Percentiles rank a stretch among this genome's conserved stretches.
Evolutionary conservation across 2,797 vertebrate genomes (phyloP).

Genomic region (Dryobates pubescens): DNA sequence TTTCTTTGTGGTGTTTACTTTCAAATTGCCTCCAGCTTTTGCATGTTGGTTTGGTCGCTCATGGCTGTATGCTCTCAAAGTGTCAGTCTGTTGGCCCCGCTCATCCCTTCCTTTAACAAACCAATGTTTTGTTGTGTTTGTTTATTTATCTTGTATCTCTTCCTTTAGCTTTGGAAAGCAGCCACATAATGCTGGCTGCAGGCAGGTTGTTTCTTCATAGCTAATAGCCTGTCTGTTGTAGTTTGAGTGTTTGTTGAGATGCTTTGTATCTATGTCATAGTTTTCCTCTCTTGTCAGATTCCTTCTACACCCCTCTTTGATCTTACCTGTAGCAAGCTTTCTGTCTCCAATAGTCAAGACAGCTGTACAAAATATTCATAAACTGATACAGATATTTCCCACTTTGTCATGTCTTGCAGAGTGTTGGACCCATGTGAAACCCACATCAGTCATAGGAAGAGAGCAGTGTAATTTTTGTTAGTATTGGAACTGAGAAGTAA

Average conservation of each 20-base stretch:
- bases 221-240: not conserved
- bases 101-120: not conserved
- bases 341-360: not conserved
- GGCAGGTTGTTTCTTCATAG: constrained; percentile 1
- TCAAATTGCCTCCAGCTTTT: not conserved
- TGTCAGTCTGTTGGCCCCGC: not conserved
- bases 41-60: not conserved
- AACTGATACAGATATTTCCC: not conserved
- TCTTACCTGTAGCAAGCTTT: constrained; percentile 1
- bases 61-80: not conserved
- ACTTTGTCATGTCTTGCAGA: not conserved
- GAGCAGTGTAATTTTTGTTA: not conserved
- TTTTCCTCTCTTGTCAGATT: constrained; percentile 28
- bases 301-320: not conserved
- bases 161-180: not conserved
- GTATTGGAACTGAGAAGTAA: not conserved
- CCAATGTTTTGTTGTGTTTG: not conserved
- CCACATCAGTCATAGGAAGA: not conserved
- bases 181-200: not conserved
- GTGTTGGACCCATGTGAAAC: not conserved
- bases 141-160: constrained; percentile 6
- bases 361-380: not conserved
- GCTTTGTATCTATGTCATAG: not conserved
- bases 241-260: constrained; percentile 9
- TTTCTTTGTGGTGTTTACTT: not conserved